Conservation (phyloP, 2,797 vertebrate genomes). For the Pelobates cultripes region DNA sequence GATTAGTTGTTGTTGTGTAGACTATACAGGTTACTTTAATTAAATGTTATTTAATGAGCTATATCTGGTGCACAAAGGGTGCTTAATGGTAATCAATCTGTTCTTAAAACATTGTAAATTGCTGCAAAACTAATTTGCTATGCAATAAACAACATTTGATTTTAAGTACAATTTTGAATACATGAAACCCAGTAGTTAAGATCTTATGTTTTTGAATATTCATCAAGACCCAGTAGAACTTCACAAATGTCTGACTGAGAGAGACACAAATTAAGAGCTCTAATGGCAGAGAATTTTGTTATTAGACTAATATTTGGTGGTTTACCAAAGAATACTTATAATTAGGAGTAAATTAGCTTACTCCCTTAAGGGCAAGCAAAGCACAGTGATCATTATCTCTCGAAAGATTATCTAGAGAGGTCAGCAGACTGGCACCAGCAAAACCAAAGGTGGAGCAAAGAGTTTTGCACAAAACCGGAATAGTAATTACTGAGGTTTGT, state of each 20-base stretch:
- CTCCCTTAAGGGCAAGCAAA: constrained; percentile 12
- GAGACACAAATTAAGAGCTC: background rate
- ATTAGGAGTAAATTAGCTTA: constrained; percentile 27
- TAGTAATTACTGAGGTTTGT: constrained; percentile 1
- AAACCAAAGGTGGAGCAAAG: constrained; percentile 22
- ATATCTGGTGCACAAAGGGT: background rate
- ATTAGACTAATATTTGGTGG: constrained; percentile 27
- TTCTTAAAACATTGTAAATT: background rate
- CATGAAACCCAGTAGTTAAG: background rate
- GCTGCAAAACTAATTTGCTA: constrained; percentile 15
- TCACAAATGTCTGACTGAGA: background rate
- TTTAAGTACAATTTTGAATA: constrained; percentile 6
- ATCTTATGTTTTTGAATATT: constrained; percentile 13
- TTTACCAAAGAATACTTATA: constrained; percentile 20
- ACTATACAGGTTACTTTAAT: background rate
- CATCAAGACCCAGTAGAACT: background rate
- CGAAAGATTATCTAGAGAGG: constrained; percentile 13
- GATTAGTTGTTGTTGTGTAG: no score
- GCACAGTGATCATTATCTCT: constrained; percentile 18
- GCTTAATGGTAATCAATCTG: background rate
- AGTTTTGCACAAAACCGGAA: constrained; percentile 10
- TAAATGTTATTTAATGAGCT: background rate
- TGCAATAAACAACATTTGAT: constrained; percentile 22
- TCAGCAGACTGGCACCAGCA: constrained; percentile 31
- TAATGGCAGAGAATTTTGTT: background rate